Percentiles rank a stretch among this genome's conserved stretches.
Conservation (phyloP, 1,140 invertebrate species). For the Micrasema longulum region DNA sequence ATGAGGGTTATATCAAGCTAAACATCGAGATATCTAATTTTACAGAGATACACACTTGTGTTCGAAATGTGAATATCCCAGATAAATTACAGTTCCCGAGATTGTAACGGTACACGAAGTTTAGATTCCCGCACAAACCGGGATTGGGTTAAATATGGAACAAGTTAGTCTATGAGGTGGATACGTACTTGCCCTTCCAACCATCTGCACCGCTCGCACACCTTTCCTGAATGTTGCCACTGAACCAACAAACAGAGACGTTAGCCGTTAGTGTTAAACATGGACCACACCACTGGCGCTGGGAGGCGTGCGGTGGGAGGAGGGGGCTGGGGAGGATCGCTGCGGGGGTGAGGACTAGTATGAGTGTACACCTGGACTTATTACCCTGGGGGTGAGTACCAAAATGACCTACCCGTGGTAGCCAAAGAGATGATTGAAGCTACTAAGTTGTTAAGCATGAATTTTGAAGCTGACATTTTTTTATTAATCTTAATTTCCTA, state of each 20-base stretch:
- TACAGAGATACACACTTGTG: constrained; percentile 36
- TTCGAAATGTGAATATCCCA: constrained; percentile 3
- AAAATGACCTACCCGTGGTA: too few species aligned
- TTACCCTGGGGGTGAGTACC: too few species aligned
- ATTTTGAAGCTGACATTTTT: too few species aligned
- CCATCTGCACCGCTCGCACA: constrained; percentile 97
- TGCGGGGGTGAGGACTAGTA: too few species aligned
- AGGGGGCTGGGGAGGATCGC: constrained; percentile 3
- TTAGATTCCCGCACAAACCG: constrained; percentile 1
- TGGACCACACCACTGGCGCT: constrained; percentile 7
- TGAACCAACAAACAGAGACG: constrained; percentile 71
- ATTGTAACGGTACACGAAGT: too few species aligned
- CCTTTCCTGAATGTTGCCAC: constrained; percentile 99
- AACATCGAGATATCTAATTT: constrained; percentile 53
- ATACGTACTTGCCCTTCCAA: constrained; percentile 97
- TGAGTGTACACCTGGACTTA: too few species aligned
- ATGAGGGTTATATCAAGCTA: constrained; percentile 53
- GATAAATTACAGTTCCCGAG: too few species aligned
- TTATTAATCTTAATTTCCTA: too few species aligned
- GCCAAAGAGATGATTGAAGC: too few species aligned
- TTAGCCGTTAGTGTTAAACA: constrained; percentile 49
- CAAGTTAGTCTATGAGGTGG: constrained; percentile 53
- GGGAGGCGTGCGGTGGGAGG: not conserved
- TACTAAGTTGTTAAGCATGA: too few species aligned
- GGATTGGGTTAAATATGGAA: constrained; percentile 29